Percentiles rank a stretch among this genome's conserved stretches.
phyloP scores from a whole-genome alignment of 2,113 vertebrate genomes.

The Eulemur rufifrons region DNA sequence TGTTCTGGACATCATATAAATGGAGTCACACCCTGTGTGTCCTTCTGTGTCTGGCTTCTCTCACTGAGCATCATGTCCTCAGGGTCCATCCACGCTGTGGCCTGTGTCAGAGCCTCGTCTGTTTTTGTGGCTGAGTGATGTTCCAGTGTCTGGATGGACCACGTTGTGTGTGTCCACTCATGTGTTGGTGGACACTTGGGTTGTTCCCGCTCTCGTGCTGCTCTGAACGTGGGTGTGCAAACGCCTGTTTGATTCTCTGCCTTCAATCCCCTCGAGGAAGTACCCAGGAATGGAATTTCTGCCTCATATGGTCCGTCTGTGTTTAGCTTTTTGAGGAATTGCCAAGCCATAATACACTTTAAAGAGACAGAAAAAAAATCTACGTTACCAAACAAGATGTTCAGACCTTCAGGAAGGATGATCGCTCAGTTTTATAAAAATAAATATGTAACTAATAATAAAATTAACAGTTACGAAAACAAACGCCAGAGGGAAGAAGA shows the following conservation, averaged over 20 bases:
- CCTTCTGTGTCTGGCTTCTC: not conserved
- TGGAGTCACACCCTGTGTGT: not conserved
- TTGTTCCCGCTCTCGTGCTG: not conserved
- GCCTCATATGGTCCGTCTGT: not conserved
- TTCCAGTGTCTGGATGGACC: not conserved
- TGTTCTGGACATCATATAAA: not conserved
- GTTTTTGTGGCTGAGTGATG: not conserved
- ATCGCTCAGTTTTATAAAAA: not conserved
- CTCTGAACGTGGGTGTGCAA: not conserved
- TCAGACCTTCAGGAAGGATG: not conserved
- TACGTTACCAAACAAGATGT: not conserved
- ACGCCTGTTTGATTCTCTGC: not conserved
- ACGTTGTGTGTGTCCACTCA: not conserved
- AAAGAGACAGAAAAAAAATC: not conserved
- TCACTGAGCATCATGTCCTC: not conserved
- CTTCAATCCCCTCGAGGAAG: not conserved
- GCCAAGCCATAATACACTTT: not conserved
- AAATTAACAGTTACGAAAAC: not conserved
- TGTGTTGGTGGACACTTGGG: not conserved
- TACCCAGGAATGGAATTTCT: not conserved
- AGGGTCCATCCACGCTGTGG: not conserved
- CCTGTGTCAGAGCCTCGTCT: not conserved
- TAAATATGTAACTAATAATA: not conserved
- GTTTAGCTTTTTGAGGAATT: not conserved
- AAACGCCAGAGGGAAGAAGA: not conserved